Evolutionary conservation across 2,113 vertebrate genomes (phyloP).

Genomic region (Xenopus tropicalis): UCB_Xtro_10.0 CM004446.2:147312001-147312500

Average conservation of each 20-base stretch:
- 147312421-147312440: too few relatives aligned
- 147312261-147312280: conserved; percentile 42
- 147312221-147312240: conserved; percentile 43
- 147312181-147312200: conserved; percentile 42
- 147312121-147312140: conserved; percentile 1
- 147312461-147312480: too few relatives aligned
- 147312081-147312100: not conserved
- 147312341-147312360: conserved; percentile 18
- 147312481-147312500: too few relatives aligned
- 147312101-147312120: not conserved
- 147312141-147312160: conserved; percentile 21
- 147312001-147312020: too few relatives aligned
- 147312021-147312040: too few relatives aligned
- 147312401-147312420: not conserved
- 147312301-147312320: conserved; percentile 33
- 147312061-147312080: not conserved
- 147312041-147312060: not conserved
- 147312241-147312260: conserved; percentile 45
- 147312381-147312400: conserved; percentile 39
- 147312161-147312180: conserved; percentile 4
- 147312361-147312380: conserved; percentile 39
- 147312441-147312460: too few relatives aligned
- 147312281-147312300: conserved; percentile 40
- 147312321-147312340: conserved; percentile 35
- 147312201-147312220: conserved; percentile 43